Conservation (phyloP, 2,797 vertebrate species). For the Allobates femoralis region DNA sequence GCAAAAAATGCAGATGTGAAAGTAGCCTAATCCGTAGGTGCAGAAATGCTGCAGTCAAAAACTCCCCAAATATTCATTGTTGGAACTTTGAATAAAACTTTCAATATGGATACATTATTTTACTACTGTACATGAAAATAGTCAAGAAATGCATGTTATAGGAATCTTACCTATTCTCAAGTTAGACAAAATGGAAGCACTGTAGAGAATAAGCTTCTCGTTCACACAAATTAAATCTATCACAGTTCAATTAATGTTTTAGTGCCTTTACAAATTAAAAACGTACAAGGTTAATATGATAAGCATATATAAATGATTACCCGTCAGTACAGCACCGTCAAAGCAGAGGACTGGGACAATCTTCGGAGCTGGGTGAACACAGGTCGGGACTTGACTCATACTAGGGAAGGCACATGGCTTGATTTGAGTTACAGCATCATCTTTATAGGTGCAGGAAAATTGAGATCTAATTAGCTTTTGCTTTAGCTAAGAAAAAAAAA, state of each 20-base stretch:
- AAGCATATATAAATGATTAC: constrained; percentile 63
- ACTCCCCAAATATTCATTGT: too few species aligned
- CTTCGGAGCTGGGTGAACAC: constrained; percentile 74
- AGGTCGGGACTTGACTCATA: constrained; percentile 72
- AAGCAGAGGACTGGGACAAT: constrained; percentile 50
- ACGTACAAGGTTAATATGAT: neutral
- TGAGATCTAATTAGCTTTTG: constrained; percentile 85
- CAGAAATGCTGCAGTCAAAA: too few species aligned
- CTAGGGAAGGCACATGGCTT: constrained; percentile 74
- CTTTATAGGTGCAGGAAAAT: constrained; percentile 93
- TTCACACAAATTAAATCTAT: too few species aligned
- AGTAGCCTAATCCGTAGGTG: too few species aligned
- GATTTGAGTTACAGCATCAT: constrained; percentile 71
- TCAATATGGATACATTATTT: neutral
- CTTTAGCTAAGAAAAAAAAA: constrained; percentile 74
- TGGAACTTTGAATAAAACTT: neutral
- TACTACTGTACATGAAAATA: neutral
- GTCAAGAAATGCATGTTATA: neutral
- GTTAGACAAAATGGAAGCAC: too few species aligned
- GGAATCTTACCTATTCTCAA: too few species aligned
- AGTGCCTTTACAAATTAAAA: neutral
- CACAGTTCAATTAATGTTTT: neutral
- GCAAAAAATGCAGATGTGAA: too few species aligned
- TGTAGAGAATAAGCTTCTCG: too few species aligned
- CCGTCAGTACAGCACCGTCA: constrained; percentile 66